Base-by-base conservation (phyloP, 2,797 vertebrate species). In the Malacoctenus gilli region DNA sequence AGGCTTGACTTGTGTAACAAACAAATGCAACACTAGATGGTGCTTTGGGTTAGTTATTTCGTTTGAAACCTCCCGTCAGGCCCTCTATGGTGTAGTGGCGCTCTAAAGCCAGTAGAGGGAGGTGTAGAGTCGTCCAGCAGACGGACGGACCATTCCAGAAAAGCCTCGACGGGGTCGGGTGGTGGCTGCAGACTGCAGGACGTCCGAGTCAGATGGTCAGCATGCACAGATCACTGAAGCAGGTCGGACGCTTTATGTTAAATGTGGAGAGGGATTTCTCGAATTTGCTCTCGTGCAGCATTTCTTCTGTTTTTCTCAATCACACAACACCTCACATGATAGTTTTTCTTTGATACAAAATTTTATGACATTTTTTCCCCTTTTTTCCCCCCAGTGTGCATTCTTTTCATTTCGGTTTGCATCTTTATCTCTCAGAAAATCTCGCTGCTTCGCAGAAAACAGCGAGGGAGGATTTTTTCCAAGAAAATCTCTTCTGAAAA, bases 11-110 rank as follows among this genome's bases (percentile, higher is more conserved):
- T n/a, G n/a, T 56, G 16, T 41, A 65, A 14, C 73, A 80, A 25
- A 23, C 7, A 42, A 31, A 44, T 43, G 0, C 47, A 60, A 61
- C 89, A 85, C 19, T 73, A 88, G 87, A 68, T 84, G 85, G 87
- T 4, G 74, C 18, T 72, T 18, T 69, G 6, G 43, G 31, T 22
- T 41, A 20, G 21, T 36, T 31, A 18, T 53, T 46, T 40, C 35
- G 44, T n/a, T n/a, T n/a, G n/a, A n/a, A n/a, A n/a, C n/a, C n/a
- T n/a, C n/a, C n/a, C n/a, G 16, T 3, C 43, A n/a, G 8, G 1
- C 3, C 13, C 8, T 9, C n/a, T 14, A 22, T 1, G 10, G 16
- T 35, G 20, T 23, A 50, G 15, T 28, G 32, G 4, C 21, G 14
- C 10, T 50, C 18, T 53, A 32, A 34, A 8, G 54, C 57, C 48